Conservation (phyloP, 2,113 vertebrate species). For the Sinocyclocheilus maitianheensis region DNA sequence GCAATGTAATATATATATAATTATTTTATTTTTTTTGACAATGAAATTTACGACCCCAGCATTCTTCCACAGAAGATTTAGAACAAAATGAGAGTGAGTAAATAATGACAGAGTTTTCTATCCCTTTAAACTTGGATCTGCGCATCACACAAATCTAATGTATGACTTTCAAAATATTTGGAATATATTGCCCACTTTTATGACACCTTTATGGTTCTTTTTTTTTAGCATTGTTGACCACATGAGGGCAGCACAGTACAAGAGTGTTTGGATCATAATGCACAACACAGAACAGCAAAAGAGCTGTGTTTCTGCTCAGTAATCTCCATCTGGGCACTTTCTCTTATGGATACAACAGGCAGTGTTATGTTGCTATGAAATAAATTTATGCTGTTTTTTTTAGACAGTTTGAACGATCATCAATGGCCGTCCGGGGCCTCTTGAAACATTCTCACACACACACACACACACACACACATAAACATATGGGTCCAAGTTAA, state of each 20-base stretch:
- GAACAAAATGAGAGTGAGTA: no score
- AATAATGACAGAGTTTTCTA: no score
- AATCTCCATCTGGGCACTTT: conserved; percentile 15
- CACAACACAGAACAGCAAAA: conserved; percentile 30
- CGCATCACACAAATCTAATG: no score
- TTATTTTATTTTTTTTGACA: no score
- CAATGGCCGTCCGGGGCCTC: conserved; percentile 1
- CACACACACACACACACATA: conserved; percentile 62
- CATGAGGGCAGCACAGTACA: conserved; percentile 72
- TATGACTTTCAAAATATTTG: no score
- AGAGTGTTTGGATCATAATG: conserved; percentile 57
- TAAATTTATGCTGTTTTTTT: conserved; percentile 5
- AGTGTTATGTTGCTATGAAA: conserved; percentile 23
- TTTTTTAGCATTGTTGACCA: conserved; percentile 30
- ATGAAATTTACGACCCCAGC: no score
- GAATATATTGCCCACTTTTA: no score
- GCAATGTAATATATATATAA: no score
- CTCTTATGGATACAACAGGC: conserved; percentile 13
- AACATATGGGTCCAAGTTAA: not conserved
- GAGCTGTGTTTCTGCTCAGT: not conserved
- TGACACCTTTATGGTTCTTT: no score
- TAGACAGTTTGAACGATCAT: conserved; percentile 14
- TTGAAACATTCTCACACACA: conserved; percentile 50
- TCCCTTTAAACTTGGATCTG: no score
- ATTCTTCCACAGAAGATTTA: no score